phyloP scores from a whole-genome alignment of 2,113 vertebrate species.

The Charina bottae region DNA sequence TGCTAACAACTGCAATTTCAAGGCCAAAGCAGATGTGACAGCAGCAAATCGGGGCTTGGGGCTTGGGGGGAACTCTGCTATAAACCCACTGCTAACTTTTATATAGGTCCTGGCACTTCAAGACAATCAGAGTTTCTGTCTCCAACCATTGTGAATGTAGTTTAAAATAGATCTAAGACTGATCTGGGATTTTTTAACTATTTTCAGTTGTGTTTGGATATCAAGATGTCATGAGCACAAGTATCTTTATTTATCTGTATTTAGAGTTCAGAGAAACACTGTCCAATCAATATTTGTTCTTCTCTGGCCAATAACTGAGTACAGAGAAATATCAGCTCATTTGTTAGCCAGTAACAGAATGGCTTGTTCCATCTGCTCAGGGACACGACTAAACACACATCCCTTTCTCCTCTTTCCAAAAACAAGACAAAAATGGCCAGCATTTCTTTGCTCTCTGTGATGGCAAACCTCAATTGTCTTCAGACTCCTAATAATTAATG shows the following conservation, averaged over 20 bases:
- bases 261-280: background rate
- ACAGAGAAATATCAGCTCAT: background rate
- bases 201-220: background rate
- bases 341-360: background rate
- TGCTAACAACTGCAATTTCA: background rate
- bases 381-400: background rate
- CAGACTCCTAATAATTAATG: background rate
- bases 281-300: background rate
- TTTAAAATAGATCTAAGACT: background rate
- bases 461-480: background rate
- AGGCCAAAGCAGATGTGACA: background rate
- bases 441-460: background rate
- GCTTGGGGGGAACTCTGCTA: background rate
- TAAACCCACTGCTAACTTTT: background rate
- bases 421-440: background rate
- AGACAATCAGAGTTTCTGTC: background rate
- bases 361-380: background rate
- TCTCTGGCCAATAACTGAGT: background rate
- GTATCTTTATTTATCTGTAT: background rate
- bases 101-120: background rate
- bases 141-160: background rate
- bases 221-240: background rate
- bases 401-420: background rate
- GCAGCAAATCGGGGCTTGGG: background rate
- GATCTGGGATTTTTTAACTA: background rate